A percentile compares a stretch with the other conserved stretches of the same genome.
These are phyloP conservation scores for Rhopalosiphum maidis DNA, from an alignment of 1,140 invertebrate genomes.

Conservation along the genomic window DNA sequence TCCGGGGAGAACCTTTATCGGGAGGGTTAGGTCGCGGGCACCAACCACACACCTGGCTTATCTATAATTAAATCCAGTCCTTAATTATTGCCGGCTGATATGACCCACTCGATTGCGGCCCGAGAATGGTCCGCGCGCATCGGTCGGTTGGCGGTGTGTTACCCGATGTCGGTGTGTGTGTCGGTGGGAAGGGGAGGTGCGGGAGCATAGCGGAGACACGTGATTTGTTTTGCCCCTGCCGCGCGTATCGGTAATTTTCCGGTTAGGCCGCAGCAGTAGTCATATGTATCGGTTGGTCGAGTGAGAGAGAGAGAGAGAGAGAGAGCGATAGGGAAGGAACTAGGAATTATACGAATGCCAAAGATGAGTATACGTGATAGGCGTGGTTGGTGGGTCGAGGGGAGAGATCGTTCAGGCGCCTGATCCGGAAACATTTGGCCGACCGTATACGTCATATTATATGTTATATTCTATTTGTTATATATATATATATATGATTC, in stretches of 20 bases:
- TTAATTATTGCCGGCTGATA: conserved; percentile 40
- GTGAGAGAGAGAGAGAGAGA: background rate
- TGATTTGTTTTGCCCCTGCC: background rate
- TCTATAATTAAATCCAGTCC: conserved; percentile 51
- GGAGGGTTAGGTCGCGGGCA: background rate
- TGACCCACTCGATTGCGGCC: background rate
- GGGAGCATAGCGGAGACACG: background rate
- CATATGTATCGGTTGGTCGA: background rate
- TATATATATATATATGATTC: background rate
- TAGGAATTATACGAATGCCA: background rate
- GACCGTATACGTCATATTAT: background rate
- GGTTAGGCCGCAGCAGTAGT: background rate
- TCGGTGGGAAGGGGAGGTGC: no score
- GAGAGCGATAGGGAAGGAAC: no score
- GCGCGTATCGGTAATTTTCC: conserved; percentile 2
- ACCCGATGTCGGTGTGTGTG: background rate
- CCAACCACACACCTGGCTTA: background rate
- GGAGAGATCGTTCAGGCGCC: background rate
- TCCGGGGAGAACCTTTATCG: background rate
- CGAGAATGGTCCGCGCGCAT: background rate
- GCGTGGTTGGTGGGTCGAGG: no score
- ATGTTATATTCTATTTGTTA: background rate
- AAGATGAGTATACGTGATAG: background rate
- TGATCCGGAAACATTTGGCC: background rate
- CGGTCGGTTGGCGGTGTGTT: background rate